Base-by-base conservation (phyloP, 2,113 vertebrate species). In the Nerophis ophidion region DNA sequence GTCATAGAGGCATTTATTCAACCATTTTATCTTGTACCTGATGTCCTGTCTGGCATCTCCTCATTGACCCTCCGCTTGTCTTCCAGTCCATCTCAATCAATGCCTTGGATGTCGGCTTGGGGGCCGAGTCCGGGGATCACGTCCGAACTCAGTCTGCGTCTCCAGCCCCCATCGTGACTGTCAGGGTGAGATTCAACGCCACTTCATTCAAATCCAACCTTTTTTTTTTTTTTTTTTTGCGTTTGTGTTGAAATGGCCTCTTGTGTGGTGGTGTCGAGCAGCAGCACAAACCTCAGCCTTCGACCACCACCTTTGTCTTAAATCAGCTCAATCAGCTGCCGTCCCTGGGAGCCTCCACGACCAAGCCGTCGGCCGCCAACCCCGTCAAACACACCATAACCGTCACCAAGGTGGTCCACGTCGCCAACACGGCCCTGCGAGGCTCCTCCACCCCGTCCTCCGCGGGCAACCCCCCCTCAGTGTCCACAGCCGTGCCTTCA, bases 301-400 rank as follows among this genome's bases (percentile, higher is more conserved):
- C 97, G 61, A 97, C 97, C 72, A 98, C 97, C 68, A 98, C 95
- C 0, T 99, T 99, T 87, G 96, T 99, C 86, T 90, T 99, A 86
- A 99, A 99, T 89, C 97, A 99, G 79, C 93, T 99, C 73, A 98
- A 98, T 89, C 97, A 98, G 82, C 90, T 99, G 82, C 95, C 96
- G 5, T 93, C 95, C 4, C 86, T 98, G 55, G 97, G 95, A 70
- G 90, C 93, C 57, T 89, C 93, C 57, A 93, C 93, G 87, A 93
- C 95, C 76, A 99, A 98, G 82, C 93, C 93, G 1, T 92, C 93
- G 1, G 88, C 88, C 4, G 90, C 91, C 40, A 93, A 93, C 44
- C 93, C 93, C 0, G 91, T 91, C 7, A 91, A 96, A 63, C 96
- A 96, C 61, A 98, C 94, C 50, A 96, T 98, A 72, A 98, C 94